phyloP scores from a whole-genome alignment of 2,888 invertebrate genomes.

The Axea sp. region DNA sequence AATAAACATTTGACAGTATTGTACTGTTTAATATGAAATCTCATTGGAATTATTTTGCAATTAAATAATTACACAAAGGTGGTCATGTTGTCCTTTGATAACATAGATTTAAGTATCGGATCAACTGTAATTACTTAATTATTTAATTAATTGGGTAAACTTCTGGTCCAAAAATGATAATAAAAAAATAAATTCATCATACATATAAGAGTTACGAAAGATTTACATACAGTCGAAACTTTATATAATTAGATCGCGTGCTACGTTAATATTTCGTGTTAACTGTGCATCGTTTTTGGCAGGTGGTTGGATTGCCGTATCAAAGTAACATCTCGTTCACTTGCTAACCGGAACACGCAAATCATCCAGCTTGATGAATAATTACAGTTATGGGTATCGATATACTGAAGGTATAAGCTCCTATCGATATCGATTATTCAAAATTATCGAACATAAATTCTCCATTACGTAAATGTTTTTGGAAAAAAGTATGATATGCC shows the following conservation, averaged over 20 bases:
- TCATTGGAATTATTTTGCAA: no score
- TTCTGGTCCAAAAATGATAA: background rate
- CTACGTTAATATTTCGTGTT: slow-evolving; percentile 61
- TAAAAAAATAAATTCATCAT: slow-evolving; percentile 26
- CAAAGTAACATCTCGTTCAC: slow-evolving; percentile 59
- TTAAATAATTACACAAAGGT: background rate
- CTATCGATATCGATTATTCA: slow-evolving; percentile 60
- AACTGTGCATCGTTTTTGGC: slow-evolving; percentile 61
- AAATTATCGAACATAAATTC: slow-evolving; percentile 57
- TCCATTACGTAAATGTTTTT: slow-evolving; percentile 52
- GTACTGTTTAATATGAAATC: no score
- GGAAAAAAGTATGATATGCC: slow-evolving; percentile 7
- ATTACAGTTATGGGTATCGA: slow-evolving; percentile 58
- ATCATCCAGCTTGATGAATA: slow-evolving; percentile 61
- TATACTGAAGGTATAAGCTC: slow-evolving; percentile 31
- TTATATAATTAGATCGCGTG: slow-evolving; percentile 59
- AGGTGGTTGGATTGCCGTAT: slow-evolving; percentile 59
- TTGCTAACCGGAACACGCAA: slow-evolving; percentile 60
- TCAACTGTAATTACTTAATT: slow-evolving; percentile 15
- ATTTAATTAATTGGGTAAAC: slow-evolving; percentile 22
- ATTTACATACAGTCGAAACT: slow-evolving; percentile 54
- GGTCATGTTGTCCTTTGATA: background rate
- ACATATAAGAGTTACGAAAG: slow-evolving; percentile 13
- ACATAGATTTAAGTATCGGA: slow-evolving; percentile 4
- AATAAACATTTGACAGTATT: no score